Evolutionary conservation across 2,113 vertebrate genomes (phyloP), one percentile per base, ranked within the genome.

Genomic region (Lycocorax pyrrhopterus): DNA sequence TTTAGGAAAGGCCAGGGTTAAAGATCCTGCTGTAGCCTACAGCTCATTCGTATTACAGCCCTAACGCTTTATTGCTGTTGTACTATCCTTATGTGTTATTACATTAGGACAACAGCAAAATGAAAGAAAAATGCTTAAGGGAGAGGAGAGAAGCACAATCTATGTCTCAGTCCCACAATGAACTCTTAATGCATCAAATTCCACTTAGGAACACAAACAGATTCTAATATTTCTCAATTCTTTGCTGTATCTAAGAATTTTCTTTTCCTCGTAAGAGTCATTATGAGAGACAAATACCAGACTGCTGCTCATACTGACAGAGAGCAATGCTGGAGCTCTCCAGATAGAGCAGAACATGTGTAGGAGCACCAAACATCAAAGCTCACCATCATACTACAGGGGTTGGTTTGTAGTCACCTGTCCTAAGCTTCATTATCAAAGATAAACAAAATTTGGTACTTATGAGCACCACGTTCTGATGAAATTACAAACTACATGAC

Each of bases 71-170:
- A 71, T 7, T 84, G 51, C 27, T 58, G 15, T 26, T 62, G 15
- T 71, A 74, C 13, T 47, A 71, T 19, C 35, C 26, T 68, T 66
- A 51, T 9, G 8, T 53, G 11, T 85, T 83, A 64, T 37, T 66
- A 53, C 17, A 53, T 46, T 22, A 59, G 14, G 44, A 76, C 12
- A 90, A 71, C 47, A 75, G 33, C 8, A 74, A 88, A 77, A 47
- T 16, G 6, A 77, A 80, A 81, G 16, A 60, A 17, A 20, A 89
- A 79, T 64, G 12, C 44, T 73, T 10, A 43, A 47, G 19, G 6
- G 8, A 4, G 0, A 0, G 7, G 35, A 6, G 16, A 7, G 16
- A 30, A 26, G 13, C 10, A 44, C 16, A 51, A 27, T 59, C 11
- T 72, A 30, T 12, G 3, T 60, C 49, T 53, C 62, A 52, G n/a